Evolutionary conservation across 2,888 invertebrate species (phyloP), one percentile per base, ranked within the genome.

Genomic region (Pardosa pseudoannulata): DNA sequence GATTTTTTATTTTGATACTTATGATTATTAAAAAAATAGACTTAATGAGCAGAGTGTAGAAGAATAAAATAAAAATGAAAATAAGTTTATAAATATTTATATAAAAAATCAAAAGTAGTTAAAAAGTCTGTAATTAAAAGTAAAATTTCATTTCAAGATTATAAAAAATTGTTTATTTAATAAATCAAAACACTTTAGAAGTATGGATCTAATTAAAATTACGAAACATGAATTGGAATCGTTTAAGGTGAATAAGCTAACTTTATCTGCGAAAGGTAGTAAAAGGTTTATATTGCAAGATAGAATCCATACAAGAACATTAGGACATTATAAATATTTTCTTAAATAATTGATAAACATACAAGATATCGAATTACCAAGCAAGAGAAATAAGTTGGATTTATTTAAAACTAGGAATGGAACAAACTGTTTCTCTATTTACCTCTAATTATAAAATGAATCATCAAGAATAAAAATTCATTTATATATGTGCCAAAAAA

Each of bases 1-100:
- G 27, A 39, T 56, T 16, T 31, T 68, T 19, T 36, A 79, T 19
- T 90, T 89, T 64, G 89, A 90, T 82, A 89, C 70, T 19, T 70
- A 39, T 23, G 70, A 70, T 19, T 70, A 70, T 27, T 7, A 36
- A 19, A 29, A 70, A 29, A 32, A 67, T 32, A 67, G 13, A 65
- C 9, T 31, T 29, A 31, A 65, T 1, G 29, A 65, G 5, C 11
- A 6, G 56, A 16, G 56, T 56, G 56, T 56, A 23, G 56, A 56
- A 56, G 56, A n/a, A 56, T 56, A 56, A 3, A 56, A 56, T 56
- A 56, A 56, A 23, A 23, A 19, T 5, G 56, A 3, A 23, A 56
- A 56, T 3, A 11, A 56, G 5, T 1, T 2, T 5, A 23, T 23
- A 68, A 36, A 68, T 19, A 36, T 36, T 36, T 3, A 39, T 27